These are phyloP conservation scores for Coptotermes formosanus DNA, from an alignment of 1,140 invertebrate genomes.

Conservation along the genomic window DNA sequence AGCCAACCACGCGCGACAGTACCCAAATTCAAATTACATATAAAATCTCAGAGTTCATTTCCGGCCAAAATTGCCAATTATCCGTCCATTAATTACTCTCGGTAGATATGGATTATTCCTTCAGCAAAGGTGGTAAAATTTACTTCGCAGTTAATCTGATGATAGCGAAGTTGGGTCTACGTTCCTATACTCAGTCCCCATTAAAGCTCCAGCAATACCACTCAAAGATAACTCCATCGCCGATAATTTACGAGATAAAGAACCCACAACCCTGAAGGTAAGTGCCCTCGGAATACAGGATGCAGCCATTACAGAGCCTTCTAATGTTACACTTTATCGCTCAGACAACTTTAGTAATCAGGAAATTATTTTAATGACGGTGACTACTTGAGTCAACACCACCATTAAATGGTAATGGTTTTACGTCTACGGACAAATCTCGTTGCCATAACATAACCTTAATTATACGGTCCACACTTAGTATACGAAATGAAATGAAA, in stretches of 20 bases:
- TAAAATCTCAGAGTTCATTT: neutral
- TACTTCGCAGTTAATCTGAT: constrained; percentile 26
- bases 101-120: neutral
- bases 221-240: neutral
- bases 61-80: constrained; percentile 24
- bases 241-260: neutral
- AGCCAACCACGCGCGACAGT: neutral
- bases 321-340: constrained; percentile 4
- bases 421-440: neutral
- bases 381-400: neutral
- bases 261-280: neutral
- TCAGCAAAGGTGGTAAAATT: constrained; percentile 20
- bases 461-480: too few species aligned
- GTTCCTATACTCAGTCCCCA: neutral
- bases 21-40: neutral
- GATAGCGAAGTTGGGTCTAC: neutral
- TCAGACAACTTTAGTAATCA: neutral
- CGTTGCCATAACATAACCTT: neutral
- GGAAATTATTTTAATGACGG: constrained; percentile 13
- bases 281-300: neutral
- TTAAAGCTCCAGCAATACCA: neutral
- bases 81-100: constrained; percentile 23
- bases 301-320: neutral
- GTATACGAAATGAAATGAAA: constrained; percentile 30
- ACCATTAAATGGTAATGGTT: neutral